Evolutionary conservation across 2,113 vertebrate genomes (phyloP), one percentile per base, ranked within the genome.

Genomic region (Hippocampus comes): DNA sequence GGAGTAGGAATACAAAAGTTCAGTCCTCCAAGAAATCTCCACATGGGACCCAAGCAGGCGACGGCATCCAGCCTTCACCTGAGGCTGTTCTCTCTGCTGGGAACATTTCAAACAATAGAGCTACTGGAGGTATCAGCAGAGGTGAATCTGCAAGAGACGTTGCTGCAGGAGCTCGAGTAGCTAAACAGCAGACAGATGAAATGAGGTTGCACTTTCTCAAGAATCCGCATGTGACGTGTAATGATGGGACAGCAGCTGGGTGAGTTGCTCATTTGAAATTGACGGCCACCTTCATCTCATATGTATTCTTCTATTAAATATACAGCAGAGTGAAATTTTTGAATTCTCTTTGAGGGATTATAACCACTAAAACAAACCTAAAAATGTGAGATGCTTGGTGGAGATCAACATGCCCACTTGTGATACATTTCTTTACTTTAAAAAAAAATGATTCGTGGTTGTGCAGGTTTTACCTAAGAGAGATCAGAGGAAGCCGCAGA

Each of bases 131-230:
- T 59, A 56, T 79, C 20, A 49, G 77, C 18, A 89, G 87, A 25
- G 49, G 78, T 17, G 89, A 88, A 51, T 68, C 76, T 8, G 77
- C 71, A 30, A 84, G 73, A 68, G 86, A 91, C 21, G 63, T 67
- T 0, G 76, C 71, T 23, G 42, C 83, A 3, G 86, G 72, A 68
- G 72, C 81, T 43, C 88, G 74, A 60, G 49, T 78, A 17, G 60
- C 79, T 74, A 75, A 69, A 5, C 89, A 57, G 18, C 91, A 81
- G 77, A 69, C 86, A 4, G 84, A 91, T 17, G 92, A 93, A 3
- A 93, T 94, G 93, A 94, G 91, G 77, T 91, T 95, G 57, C 86
- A 92, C 66, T 91, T 92, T 78, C 88, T 85, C 48, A 92, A 79
- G 79, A 92, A 91, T 83, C 83, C 88, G 4, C 77, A 79, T 5